These are phyloP conservation scores for Acanthurus tractus DNA, from an alignment of 2,797 vertebrate species.

Conservation along the genomic window DNA sequence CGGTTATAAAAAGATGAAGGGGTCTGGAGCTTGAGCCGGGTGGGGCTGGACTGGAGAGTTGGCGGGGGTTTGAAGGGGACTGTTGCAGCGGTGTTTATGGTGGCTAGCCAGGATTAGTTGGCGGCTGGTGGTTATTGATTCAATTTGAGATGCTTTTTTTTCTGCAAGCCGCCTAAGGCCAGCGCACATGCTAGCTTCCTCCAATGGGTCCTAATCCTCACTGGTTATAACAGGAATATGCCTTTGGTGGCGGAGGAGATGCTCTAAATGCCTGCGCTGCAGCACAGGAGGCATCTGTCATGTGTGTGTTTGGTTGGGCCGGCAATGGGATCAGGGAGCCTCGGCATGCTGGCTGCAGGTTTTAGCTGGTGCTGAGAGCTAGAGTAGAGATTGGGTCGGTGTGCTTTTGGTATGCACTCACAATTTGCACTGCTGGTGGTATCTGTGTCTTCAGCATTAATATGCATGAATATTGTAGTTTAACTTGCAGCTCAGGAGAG, in stretches of 20 bases:
- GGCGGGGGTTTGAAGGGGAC: conserved; percentile 54
- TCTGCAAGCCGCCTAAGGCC: conserved; percentile 77
- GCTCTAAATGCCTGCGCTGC: conserved; percentile 76
- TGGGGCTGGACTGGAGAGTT: conserved; percentile 58
- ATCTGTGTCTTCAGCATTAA: conserved; percentile 38
- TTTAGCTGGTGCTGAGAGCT: conserved; percentile 77
- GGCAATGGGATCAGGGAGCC: conserved; percentile 72
- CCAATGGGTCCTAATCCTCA: conserved; percentile 75
- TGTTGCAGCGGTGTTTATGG: conserved; percentile 67
- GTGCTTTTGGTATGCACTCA: conserved; percentile 59
- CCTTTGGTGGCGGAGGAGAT: conserved; percentile 81
- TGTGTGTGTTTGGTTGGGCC: conserved; percentile 76
- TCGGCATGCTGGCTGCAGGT: conserved; percentile 75
- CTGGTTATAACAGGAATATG: conserved; percentile 81
- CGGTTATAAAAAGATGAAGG: conserved; percentile 86
- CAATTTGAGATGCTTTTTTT: conserved; percentile 86
- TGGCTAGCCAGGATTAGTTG: conserved; percentile 79
- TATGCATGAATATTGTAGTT: conserved; percentile 29
- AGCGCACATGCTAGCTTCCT: conserved; percentile 78
- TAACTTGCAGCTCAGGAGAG: not conserved
- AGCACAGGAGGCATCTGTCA: conserved; percentile 81
- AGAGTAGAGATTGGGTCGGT: conserved; percentile 54
- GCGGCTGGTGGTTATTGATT: conserved; percentile 85
- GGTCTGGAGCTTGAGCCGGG: conserved; percentile 51
- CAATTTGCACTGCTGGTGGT: conserved; percentile 49